A percentile compares a stretch with the other conserved stretches of the same genome.
phyloP scores from a whole-genome alignment of 1,140 invertebrate genomes.

The Meloidogyne floridensis region DNA sequence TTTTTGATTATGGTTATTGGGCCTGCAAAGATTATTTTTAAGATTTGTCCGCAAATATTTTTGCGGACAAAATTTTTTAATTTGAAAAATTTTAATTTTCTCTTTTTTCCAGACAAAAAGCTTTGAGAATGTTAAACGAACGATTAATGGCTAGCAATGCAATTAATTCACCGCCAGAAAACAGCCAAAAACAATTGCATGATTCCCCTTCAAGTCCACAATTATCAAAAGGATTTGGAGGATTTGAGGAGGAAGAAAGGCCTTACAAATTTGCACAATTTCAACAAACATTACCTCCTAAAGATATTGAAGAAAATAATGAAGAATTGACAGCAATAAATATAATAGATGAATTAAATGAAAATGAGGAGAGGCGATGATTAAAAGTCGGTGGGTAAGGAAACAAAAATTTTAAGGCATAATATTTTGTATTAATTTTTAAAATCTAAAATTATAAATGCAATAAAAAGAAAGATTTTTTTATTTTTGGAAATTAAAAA shows the following conservation, averaged over 20 bases:
- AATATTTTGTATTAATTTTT: no score
- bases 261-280: not conserved
- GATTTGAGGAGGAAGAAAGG: not conserved
- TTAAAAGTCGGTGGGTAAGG: no score
- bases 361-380: no score
- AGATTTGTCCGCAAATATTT: no score
- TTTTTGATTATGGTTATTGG: no score
- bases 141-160: slow-evolving; percentile 27
- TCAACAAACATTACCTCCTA: no score
- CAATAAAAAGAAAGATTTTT: no score
- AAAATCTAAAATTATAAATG: no score
- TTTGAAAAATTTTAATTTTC: not conserved
- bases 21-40: no score
- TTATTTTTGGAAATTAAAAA: no score
- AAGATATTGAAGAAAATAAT: not conserved
- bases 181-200: not conserved
- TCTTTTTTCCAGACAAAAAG: slow-evolving; percentile 43
- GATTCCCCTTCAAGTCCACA: not conserved
- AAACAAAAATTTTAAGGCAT: no score
- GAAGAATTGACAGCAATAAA: not conserved
- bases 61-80: not conserved
- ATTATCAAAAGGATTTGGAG: not conserved
- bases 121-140: slow-evolving; percentile 37
- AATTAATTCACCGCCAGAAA: not conserved
- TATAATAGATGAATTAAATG: not conserved